These are phyloP conservation scores for Maylandia zebra DNA, from an alignment of 2,113 vertebrate genomes.

Conservation along the genomic window DNA sequence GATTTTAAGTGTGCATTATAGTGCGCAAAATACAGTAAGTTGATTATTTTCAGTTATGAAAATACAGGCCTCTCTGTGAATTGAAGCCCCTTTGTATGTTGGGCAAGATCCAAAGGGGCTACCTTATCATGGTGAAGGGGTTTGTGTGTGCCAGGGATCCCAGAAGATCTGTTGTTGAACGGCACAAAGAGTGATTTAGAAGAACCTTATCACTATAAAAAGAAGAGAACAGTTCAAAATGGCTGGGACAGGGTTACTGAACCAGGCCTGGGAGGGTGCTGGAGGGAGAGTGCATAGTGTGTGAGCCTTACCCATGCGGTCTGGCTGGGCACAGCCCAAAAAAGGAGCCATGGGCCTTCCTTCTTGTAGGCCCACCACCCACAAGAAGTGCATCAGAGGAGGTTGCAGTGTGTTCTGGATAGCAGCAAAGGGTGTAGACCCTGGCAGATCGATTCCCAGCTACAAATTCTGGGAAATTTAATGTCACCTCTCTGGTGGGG, in stretches of 20 bases:
- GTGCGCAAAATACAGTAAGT: rapidly evolving
- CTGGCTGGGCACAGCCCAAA: background rate
- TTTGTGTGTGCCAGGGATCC: background rate
- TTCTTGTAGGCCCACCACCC: background rate
- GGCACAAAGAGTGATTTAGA: background rate
- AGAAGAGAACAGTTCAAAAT: background rate
- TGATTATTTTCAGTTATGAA: background rate
- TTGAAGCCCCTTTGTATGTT: background rate
- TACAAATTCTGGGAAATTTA: background rate
- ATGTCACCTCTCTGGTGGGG: background rate
- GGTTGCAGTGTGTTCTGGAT: too few relatives aligned
- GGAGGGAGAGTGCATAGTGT: background rate
- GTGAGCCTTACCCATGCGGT: background rate
- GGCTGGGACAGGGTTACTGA: background rate
- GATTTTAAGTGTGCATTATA: rapidly evolving
- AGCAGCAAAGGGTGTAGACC: too few relatives aligned
- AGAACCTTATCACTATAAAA: background rate
- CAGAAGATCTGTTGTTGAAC: background rate
- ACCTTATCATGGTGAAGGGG: background rate
- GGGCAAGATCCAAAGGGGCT: rapidly evolving
- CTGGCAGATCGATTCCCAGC: too few relatives aligned
- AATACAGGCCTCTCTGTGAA: background rate
- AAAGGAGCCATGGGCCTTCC: background rate
- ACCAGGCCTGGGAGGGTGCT: background rate
- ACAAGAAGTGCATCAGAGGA: too few relatives aligned